Evolutionary conservation across 2,113 vertebrate genomes (phyloP).

Genomic region (Labrus mixtus): DNA sequence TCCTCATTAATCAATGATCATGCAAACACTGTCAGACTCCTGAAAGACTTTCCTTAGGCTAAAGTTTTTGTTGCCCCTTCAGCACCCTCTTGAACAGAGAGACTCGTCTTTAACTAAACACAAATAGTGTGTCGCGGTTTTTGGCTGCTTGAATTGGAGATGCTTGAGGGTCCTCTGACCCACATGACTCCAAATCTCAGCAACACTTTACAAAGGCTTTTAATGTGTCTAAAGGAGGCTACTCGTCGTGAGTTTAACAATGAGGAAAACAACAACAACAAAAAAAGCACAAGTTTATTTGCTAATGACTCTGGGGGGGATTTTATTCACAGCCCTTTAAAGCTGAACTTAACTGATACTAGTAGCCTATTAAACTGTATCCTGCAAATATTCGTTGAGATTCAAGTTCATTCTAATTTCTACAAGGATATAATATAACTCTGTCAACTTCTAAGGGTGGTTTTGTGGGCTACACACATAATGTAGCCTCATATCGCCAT

Average conservation of each 20-base stretch:
- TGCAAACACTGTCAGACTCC: conserved; percentile 11
- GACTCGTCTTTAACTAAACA: conserved; percentile 33
- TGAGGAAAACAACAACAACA: neutral
- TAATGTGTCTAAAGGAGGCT: neutral
- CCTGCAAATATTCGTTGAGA: too few species aligned
- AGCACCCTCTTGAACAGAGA: conserved; percentile 12
- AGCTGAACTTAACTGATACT: too few species aligned
- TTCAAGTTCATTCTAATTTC: too few species aligned
- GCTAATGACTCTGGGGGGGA: too few species aligned
- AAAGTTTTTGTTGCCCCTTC: conserved; percentile 27
- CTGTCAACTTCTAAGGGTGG: too few species aligned
- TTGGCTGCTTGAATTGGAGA: conserved; percentile 25
- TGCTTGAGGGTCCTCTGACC: conserved; percentile 29
- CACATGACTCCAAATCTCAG: conserved; percentile 11
- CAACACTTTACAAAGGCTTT: conserved; percentile 5
- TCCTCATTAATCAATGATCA: conserved; percentile 31
- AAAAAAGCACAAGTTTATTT: too few species aligned
- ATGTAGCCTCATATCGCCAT: too few species aligned
- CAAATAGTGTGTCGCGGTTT: conserved; percentile 29
- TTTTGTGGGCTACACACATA: too few species aligned
- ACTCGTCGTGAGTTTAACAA: neutral
- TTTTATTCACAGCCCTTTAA: too few species aligned
- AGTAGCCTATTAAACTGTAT: too few species aligned
- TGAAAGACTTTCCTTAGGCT: conserved; percentile 20
- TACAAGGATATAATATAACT: too few species aligned